These are phyloP conservation scores for Athalia cordata DNA, from an alignment of 2,888 invertebrate species.

Conservation along the genomic window DNA sequence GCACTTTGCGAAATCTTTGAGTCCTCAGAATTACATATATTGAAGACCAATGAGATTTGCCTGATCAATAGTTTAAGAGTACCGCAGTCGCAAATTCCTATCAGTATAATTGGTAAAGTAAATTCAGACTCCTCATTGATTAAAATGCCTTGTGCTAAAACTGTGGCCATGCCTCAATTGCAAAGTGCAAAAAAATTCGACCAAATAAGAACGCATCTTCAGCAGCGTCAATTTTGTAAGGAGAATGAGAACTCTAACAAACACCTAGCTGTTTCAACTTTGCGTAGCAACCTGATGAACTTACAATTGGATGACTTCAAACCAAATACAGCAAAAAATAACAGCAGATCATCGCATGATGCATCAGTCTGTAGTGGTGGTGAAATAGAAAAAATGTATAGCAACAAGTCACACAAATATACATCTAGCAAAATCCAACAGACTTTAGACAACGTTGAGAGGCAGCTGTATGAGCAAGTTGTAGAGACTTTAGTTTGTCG, in stretches of 20 bases:
- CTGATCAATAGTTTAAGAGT: not conserved
- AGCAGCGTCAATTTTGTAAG: too few relatives aligned
- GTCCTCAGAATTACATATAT: not conserved
- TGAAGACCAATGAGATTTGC: not conserved
- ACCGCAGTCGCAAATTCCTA: not conserved
- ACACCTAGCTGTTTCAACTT: too few relatives aligned
- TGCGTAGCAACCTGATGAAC: too few relatives aligned
- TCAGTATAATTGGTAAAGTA: not conserved
- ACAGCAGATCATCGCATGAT: too few relatives aligned
- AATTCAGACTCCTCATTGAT: not conserved
- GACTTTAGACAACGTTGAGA: conserved; percentile 20
- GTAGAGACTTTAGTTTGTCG: not conserved
- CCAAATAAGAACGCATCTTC: too few relatives aligned
- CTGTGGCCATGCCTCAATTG: too few relatives aligned
- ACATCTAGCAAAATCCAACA: not conserved
- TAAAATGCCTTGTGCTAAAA: not conserved
- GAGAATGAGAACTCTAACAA: too few relatives aligned
- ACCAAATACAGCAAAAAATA: too few relatives aligned
- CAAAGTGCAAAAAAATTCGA: too few relatives aligned
- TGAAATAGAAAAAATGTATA: too few relatives aligned
- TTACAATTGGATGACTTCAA: too few relatives aligned
- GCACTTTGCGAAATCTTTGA: conserved; percentile 4
- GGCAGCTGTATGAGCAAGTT: conserved; percentile 12
- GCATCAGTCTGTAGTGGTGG: not conserved
- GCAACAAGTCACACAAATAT: not conserved